phyloP scores from a whole-genome alignment of 2,113 vertebrate genomes.

The Mixornis gularis region DNA sequence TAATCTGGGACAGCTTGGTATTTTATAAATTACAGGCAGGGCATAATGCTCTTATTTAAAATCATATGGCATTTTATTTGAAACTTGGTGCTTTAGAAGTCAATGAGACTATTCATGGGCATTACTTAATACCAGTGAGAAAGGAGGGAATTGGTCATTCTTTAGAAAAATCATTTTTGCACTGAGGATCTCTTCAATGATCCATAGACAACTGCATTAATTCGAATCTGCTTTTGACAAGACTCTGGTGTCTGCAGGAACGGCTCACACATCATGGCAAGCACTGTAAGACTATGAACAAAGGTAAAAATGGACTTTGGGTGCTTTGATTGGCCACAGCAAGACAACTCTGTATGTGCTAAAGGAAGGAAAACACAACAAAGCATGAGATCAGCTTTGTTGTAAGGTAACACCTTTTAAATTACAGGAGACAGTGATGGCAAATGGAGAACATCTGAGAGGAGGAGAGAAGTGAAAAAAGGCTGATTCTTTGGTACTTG shows the following conservation, averaged over 20 bases:
- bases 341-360: not conserved
- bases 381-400: not conserved
- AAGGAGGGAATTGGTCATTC: not conserved
- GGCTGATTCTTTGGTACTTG: not conserved
- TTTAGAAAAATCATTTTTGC: not conserved
- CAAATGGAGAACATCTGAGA: not conserved
- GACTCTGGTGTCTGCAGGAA: not conserved
- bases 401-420: not conserved
- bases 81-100: not conserved
- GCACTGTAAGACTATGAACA: not conserved
- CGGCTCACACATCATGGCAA: not conserved
- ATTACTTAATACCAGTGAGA: not conserved
- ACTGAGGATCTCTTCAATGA: not conserved
- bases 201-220: not conserved
- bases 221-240: not conserved
- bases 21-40: not conserved
- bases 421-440: not conserved
- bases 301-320: not conserved
- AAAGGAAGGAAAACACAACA: not conserved
- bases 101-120: not conserved
- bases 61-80: not conserved
- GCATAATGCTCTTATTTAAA: not conserved
- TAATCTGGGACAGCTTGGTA: not conserved
- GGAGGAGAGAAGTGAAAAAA: not conserved
- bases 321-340: not conserved